These are phyloP conservation scores for Stenodera caucasica DNA, from an alignment of 2,888 invertebrate genomes.

Conservation along the genomic window DNA sequence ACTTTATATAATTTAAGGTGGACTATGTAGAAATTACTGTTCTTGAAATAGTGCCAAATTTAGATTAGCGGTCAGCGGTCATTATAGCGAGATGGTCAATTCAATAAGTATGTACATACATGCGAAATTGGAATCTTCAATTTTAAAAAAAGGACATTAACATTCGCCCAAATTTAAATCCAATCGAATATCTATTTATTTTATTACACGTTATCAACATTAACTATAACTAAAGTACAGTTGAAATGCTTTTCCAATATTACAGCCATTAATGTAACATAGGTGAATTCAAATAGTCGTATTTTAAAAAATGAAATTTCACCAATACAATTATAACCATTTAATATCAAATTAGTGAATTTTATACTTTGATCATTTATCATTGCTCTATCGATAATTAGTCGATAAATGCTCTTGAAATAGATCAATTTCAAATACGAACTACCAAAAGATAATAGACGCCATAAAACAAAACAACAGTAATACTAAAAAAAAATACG, in stretches of 20 bases:
- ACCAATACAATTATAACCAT: not conserved
- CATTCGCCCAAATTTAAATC: not conserved
- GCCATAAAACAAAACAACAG: not conserved
- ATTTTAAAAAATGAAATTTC: not conserved
- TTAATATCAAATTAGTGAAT: not conserved
- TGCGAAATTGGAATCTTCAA: too few relatives aligned
- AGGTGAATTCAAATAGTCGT: constrained; percentile 6
- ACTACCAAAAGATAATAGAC: not conserved
- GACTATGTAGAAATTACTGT: too few relatives aligned
- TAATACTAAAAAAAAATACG: not conserved
- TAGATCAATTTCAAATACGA: not conserved
- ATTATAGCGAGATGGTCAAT: too few relatives aligned
- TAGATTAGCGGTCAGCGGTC: too few relatives aligned
- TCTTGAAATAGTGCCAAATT: too few relatives aligned
- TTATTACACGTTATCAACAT: constrained; percentile 2
- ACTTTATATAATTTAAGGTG: too few relatives aligned
- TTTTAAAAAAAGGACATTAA: not conserved
- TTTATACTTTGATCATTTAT: not conserved
- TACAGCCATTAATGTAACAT: constrained; percentile 4
- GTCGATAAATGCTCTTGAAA: not conserved
- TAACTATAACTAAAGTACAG: constrained; percentile 1
- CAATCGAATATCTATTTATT: not conserved
- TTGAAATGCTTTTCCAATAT: constrained; percentile 6
- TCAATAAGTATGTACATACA: too few relatives aligned
- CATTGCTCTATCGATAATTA: not conserved